Evolutionary conservation across 2,113 vertebrate genomes (phyloP), one percentile per base, ranked within the genome.

Genomic region (Cyanoramphus novaezelandiae): DNA sequence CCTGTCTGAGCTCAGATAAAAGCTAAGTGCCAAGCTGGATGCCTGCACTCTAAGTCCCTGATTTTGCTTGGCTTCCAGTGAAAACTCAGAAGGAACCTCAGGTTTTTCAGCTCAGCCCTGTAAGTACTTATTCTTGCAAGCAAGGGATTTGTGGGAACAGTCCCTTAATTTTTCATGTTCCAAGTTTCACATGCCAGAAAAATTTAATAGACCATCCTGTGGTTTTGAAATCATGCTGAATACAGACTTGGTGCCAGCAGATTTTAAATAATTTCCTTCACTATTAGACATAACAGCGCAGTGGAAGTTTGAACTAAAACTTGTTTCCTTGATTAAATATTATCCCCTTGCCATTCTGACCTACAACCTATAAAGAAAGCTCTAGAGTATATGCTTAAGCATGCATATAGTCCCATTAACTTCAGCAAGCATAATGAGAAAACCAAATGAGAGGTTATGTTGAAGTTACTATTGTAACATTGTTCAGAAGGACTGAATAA

Each of bases 251-350:
- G 29, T 52, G 86, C 93, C 92, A 96, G 78, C 17, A 88, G 80
- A 33, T 88, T 94, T 94, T 28, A 91, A 95, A 92, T 82, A 46
- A 93, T 96, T 95, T 96, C 88, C 81, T 93, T 95, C 77, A 50
- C 52, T 85, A 49, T 91, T 91, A 88, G 90, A 94, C 84, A 91
- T 80, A 97, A 90, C 72, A 92, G 29, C 35, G 39, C 0, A 0
- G 68, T 94, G 64, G 85, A 92, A 83, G 64, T 53, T 94, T 88
- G 88, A 96, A 79, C 55, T 90, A 50, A 76, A 95, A 63, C 68
- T 86, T 74, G 7, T 21, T 90, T 94, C 55, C 79, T 90, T 92
- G 62, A 71, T 88, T 96, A 88, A 95, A 79, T 95, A 86, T 90
- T 92, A 92, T 96, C 29, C 79, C 39, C 43, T 44, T 88, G 60